These are phyloP conservation scores for Hydrozoanthus gracilis DNA, from an alignment of 92 coral and sea anemone species.

Conservation along the genomic window DNA sequence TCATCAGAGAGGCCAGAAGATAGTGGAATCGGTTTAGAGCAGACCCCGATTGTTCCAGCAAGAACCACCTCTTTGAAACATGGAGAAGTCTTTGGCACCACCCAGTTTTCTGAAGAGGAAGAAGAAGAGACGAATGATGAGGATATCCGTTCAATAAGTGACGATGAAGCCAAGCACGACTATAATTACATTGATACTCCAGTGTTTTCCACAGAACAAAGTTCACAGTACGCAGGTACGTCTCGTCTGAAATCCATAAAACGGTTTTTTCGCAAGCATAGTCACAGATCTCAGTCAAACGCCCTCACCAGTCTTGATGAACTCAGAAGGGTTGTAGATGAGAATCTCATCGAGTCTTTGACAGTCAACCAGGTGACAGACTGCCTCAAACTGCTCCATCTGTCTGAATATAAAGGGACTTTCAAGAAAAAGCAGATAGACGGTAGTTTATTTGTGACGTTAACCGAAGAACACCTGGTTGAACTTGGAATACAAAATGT, in stretches of 20 bases:
- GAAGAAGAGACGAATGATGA: background rate
- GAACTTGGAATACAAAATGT: constrained; percentile 27
- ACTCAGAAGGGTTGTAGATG: background rate
- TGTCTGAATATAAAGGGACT: constrained; percentile 25
- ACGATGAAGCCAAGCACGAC: background rate
- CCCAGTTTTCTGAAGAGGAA: background rate
- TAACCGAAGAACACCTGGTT: constrained; percentile 29
- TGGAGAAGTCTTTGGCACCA: background rate
- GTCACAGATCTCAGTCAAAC: background rate
- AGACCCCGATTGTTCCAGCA: background rate
- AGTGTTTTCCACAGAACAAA: background rate
- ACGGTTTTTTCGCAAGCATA: background rate
- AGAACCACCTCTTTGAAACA: background rate
- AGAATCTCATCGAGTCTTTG: background rate
- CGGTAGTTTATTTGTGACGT: constrained; percentile 27
- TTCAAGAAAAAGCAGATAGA: constrained; percentile 41
- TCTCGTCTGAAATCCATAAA: background rate
- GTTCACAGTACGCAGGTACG: background rate
- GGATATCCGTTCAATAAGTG: background rate
- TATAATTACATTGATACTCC: constrained; percentile 15
- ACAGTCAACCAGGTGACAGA: constrained; percentile 20
- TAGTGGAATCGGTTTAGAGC: constrained; percentile 31
- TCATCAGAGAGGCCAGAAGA: background rate
- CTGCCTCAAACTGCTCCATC: constrained; percentile 30
- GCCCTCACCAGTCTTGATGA: constrained; percentile 13